Percentiles rank a stretch among this genome's conserved stretches.
Evolutionary conservation across 2,888 invertebrate genomes (phyloP).

Genomic region (Lepas anatifera): DNA sequence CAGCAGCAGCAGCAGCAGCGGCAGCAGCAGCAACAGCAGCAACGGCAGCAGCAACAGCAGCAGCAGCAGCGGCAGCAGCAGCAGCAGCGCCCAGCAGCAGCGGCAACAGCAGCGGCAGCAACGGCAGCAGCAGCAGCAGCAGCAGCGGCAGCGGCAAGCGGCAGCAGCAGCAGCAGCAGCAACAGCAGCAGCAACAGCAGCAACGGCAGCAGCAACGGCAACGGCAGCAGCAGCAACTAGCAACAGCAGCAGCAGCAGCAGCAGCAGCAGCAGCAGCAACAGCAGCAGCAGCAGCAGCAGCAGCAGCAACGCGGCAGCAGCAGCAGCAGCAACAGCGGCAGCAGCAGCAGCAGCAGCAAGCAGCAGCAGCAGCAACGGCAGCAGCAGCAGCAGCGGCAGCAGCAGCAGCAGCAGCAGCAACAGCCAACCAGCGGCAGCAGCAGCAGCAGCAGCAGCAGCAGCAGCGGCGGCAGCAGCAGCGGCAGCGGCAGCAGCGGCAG

Average conservation of each 20-base stretch:
- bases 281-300: slow-evolving; percentile 3
- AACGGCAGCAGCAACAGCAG: slow-evolving; percentile 3
- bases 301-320: no score
- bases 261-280: slow-evolving; percentile 3
- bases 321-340: no score
- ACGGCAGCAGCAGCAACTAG: no score
- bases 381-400: not conserved
- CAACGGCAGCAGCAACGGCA: slow-evolving; percentile 3
- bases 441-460: not conserved
- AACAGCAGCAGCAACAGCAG: not conserved
- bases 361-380: no score
- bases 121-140: no score
- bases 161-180: no score
- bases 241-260: slow-evolving; percentile 3
- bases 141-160: no score
- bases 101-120: no score
- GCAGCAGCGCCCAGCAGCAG: no score
- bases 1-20: not conserved
- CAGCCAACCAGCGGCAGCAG: no score
- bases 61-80: slow-evolving; percentile 3
- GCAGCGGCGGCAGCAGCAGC: not conserved
- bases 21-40: slow-evolving; percentile 5
- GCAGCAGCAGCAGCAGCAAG: no score
- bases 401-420: not conserved
- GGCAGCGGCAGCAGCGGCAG: slow-evolving; percentile 3